Percentiles rank a stretch among this genome's conserved stretches.
Evolutionary conservation across 2,797 vertebrate species (phyloP).

Genomic region (Falco novaeseelandiae): DNA sequence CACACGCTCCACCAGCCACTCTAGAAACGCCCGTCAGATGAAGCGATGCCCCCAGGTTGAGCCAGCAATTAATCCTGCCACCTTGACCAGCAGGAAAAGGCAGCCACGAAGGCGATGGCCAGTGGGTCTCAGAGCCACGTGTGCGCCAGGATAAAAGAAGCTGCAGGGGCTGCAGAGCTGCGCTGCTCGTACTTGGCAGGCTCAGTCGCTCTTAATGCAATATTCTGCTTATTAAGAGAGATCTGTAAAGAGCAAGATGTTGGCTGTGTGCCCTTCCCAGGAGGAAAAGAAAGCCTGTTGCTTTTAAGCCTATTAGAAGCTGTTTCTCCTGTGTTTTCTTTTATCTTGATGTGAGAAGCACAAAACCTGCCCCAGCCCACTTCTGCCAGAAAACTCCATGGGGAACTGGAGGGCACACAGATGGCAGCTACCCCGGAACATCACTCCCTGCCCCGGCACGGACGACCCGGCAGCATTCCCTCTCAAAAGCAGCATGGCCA

Average conservation of each 20-base stretch:
- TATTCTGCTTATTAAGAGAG: slow-evolving; percentile 35
- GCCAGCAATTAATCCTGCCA: not conserved
- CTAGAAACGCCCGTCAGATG: not conserved
- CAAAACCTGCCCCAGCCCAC: not conserved
- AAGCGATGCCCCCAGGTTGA: not conserved
- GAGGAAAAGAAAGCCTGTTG: slow-evolving; percentile 28
- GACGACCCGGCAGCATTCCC: fast-evolving
- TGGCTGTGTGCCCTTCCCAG: slow-evolving; percentile 11
- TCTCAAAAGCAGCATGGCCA: not conserved
- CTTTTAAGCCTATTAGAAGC: slow-evolving; percentile 44
- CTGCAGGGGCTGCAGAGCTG: not conserved
- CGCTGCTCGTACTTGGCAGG: not conserved
- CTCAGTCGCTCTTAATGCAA: not conserved
- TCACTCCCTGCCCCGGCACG: fast-evolving
- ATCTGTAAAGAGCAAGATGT: not conserved
- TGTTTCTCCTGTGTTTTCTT: not conserved
- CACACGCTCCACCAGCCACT: not conserved
- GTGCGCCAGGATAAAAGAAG: not conserved
- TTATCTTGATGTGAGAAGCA: not conserved
- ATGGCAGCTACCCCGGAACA: not conserved
- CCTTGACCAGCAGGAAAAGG: not conserved
- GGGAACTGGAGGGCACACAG: not conserved
- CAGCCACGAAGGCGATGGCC: fast-evolving
- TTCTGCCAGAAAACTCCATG: fast-evolving
- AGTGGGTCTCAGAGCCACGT: fast-evolving